Conservation (phyloP, 2,113 vertebrate species). For the Pandion haliaetus region DNA sequence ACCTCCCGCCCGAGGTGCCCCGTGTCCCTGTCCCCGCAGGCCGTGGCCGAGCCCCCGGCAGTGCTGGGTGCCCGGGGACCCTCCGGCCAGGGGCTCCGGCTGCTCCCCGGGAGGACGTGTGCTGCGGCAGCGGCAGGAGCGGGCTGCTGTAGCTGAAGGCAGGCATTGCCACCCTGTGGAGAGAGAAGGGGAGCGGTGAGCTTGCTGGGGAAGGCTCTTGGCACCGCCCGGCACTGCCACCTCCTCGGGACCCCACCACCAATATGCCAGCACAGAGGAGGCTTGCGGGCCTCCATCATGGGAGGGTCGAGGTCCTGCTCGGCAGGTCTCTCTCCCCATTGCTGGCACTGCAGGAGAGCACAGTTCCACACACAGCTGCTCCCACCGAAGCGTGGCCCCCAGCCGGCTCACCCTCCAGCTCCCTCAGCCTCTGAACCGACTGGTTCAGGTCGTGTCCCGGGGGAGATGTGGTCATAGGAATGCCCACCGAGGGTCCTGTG, state of each 20-base stretch:
- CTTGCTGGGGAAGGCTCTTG: background rate
- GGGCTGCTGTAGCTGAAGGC: background rate
- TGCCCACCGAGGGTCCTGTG: background rate
- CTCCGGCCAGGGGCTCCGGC: background rate
- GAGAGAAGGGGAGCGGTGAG: background rate
- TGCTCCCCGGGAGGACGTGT: background rate
- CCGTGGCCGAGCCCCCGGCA: fast-evolving
- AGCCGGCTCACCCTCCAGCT: fast-evolving
- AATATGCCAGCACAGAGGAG: background rate
- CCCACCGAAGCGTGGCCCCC: fast-evolving
- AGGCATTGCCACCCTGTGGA: conserved; percentile 67
- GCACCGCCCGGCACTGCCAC: background rate
- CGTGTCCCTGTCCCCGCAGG: fast-evolving
- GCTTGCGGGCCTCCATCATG: fast-evolving
- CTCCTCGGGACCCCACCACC: fast-evolving
- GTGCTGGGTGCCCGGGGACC: background rate
- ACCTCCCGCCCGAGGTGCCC: fast-evolving
- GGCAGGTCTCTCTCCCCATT: too few relatives aligned
- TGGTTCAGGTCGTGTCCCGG: fast-evolving
- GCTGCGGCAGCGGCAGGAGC: background rate
- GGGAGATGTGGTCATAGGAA: background rate
- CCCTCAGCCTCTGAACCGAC: background rate
- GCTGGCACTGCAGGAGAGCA: fast-evolving
- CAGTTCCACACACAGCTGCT: background rate
- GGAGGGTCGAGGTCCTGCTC: background rate